Base-by-base conservation (phyloP, 2,797 vertebrate species). In the Sebastes steindachneri region DNA sequence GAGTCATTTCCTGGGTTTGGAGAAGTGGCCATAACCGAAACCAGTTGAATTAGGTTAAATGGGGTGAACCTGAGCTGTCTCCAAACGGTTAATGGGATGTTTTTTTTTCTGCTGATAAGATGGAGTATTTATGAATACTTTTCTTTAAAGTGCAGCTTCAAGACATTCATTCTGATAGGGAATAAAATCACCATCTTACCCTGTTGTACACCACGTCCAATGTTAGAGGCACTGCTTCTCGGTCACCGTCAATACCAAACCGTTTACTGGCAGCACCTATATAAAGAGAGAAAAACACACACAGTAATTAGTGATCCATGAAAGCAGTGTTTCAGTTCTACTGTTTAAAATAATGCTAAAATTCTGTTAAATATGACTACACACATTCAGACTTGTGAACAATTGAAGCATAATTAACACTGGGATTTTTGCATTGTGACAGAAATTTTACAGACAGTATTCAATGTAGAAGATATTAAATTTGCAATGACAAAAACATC, bases 231-330 rank as follows among this genome's bases (percentile, higher is more conserved):
- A 99, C 95, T 1, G 98, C 99, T 88, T 99, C 99, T 79, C 97
- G 93, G 88, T 99, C 98, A 5, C 97, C 98, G 2, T 99, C 98
- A 9, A 99, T 99, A 17, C 99, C 99, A 84, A 99, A 96, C 21
- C 98, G 94, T 86, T 99, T 99, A 90, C 97, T 97, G 64, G 97
- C 98, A 1, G 97, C 95, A 80, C 98, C 99, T 99, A 77, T 19
- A 72, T 0, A 65, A 73, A 77, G n/a, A 62, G 1, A 71, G 4
- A 67, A 48, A 48, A 19, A 69, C 4, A 41, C 2, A 21, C 8
- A 68, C 8, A 66, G 2, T 31, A 1, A 7, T 31, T 37, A 41
- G 21, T 29, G 6, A 81, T 64, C 14, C 2, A 75, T 7, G 4
- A 33, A 28, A 59, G 26, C 15, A 58, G 19, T 15, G 33, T 31